Conservation (phyloP, 2,888 invertebrate species). For the Scrobipalpa atriplicella region DNA sequence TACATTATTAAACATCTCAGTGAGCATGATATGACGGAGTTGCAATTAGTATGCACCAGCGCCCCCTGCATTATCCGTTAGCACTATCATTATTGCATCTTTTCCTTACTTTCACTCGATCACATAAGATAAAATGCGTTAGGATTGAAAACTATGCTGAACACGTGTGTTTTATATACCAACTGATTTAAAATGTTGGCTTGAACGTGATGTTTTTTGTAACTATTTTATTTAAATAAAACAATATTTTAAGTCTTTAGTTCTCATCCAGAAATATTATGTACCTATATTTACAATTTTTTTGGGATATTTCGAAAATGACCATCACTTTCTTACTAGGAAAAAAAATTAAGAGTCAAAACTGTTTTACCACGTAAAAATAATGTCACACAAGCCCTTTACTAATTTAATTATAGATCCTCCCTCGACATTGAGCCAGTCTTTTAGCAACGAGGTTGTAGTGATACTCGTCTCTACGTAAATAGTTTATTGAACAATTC, state of each 20-base stretch:
- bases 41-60: slow-evolving; percentile 17
- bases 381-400: not conserved
- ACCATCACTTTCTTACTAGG: too few relatives aligned
- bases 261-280: too few relatives aligned
- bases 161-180: not conserved
- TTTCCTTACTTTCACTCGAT: slow-evolving; percentile 21
- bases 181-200: not conserved
- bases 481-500: not conserved
- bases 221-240: too few relatives aligned
- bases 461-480: not conserved
- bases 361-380: not conserved
- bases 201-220: not conserved
- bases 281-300: too few relatives aligned
- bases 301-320: too few relatives aligned
- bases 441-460: not conserved
- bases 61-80: slow-evolving; percentile 8
- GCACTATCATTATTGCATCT: slow-evolving; percentile 21
- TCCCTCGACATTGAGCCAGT: slow-evolving; percentile 12
- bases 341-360: too few relatives aligned
- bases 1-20: not conserved
- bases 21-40: not conserved
- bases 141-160: not conserved
- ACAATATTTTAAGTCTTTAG: too few relatives aligned
- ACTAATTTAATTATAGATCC: slow-evolving; percentile 20
- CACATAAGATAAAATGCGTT: slow-evolving; percentile 13